phyloP scores from a whole-genome alignment of 2,888 invertebrate genomes.

The Caenorhabditis sp. region DNA sequence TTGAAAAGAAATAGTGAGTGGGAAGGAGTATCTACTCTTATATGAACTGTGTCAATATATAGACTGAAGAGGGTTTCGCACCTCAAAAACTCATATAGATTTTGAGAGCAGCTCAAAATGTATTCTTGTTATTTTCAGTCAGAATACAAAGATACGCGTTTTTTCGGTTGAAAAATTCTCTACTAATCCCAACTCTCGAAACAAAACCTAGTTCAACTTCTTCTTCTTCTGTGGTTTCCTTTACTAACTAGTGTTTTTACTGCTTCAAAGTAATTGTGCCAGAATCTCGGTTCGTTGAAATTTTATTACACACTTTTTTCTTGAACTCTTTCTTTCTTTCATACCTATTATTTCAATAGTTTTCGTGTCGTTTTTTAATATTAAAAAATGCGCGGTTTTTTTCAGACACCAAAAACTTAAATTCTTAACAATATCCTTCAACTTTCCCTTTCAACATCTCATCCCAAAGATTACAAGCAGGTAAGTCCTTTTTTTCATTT shows the following conservation, averaged over 20 bases:
- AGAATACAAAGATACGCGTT: no score
- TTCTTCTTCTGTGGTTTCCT: no score
- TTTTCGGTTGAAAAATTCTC: no score
- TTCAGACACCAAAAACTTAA: not conserved
- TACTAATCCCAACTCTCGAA: no score
- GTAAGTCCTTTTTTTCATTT: conserved; percentile 24
- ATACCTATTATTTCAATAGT: no score
- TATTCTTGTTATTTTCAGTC: not conserved
- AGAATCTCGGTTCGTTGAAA: no score
- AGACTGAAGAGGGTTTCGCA: conserved; percentile 18
- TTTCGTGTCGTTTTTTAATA: not conserved
- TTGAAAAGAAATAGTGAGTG: conserved; percentile 25
- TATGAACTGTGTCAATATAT: conserved; percentile 58
- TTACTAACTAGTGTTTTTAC: no score
- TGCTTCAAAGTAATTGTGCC: no score
- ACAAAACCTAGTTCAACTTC: no score
- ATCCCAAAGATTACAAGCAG: not conserved
- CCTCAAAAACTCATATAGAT: conserved; percentile 4
- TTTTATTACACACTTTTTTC: no score
- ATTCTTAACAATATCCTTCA: no score
- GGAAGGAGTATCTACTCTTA: conserved; percentile 50
- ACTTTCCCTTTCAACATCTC: not conserved
- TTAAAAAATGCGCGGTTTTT: not conserved
- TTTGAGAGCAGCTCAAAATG: not conserved
- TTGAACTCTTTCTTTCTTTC: no score